phyloP scores from a whole-genome alignment of 2,888 invertebrate species.

The Pristionchus fissidentatus region DNA sequence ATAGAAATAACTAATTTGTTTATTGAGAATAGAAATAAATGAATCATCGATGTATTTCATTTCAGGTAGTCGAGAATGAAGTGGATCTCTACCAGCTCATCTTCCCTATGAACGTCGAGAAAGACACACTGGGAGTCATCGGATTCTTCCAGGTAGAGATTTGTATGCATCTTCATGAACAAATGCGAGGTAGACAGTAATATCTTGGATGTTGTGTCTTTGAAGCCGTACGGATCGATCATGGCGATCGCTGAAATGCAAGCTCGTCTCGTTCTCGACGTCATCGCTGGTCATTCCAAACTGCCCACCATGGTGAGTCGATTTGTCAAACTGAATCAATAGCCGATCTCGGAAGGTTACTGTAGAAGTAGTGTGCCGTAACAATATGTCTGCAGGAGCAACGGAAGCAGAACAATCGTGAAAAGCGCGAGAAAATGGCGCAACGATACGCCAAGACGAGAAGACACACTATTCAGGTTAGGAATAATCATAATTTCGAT shows the following conservation, averaged over 20 bases:
- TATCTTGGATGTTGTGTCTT: conserved; percentile 55
- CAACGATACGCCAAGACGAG: conserved; percentile 66
- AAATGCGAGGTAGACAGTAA: no score
- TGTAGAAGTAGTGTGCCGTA: not conserved
- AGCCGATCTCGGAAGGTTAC: no score
- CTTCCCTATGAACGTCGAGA: conserved; percentile 75
- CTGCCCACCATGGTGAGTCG: conserved; percentile 22
- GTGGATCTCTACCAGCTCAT: conserved; percentile 77
- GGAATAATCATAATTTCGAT: not conserved
- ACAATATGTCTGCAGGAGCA: conserved; percentile 1
- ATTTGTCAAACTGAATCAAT: not conserved
- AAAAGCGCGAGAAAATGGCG: conserved; percentile 71
- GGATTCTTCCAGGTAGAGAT: conserved; percentile 76
- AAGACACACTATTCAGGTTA: conserved; percentile 77
- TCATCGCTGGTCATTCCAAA: conserved; percentile 72
- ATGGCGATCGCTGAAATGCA: conserved; percentile 78
- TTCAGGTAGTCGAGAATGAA: conserved; percentile 60
- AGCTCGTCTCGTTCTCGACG: conserved; percentile 67
- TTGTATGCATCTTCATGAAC: not conserved
- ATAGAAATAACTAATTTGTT: not conserved
- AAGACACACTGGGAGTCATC: conserved; percentile 77
- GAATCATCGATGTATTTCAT: not conserved
- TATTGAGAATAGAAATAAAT: not conserved
- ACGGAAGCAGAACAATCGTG: conserved; percentile 53
- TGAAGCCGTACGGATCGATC: conserved; percentile 77